Conservation (phyloP, 2,113 vertebrate genomes). For the Anser brachyrhynchus region DNA sequence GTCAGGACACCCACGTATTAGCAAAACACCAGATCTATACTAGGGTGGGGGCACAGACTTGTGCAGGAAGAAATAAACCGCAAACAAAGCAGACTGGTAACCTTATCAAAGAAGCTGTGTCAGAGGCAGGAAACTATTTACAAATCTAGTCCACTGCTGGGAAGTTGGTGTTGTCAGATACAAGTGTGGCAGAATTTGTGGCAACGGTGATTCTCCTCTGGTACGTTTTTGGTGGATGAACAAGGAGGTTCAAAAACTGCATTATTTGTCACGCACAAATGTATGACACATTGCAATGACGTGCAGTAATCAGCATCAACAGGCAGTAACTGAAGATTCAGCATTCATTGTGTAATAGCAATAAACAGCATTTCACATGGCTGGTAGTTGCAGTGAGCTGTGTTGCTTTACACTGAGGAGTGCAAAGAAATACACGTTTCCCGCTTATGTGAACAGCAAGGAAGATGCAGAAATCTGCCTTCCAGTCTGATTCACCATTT, state of each 20-base stretch:
- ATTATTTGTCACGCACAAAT: not conserved
- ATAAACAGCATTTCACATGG: not conserved
- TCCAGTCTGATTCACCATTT: not conserved
- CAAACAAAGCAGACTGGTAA: conserved; percentile 31
- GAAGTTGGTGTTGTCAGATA: not conserved
- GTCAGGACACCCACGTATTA: not conserved
- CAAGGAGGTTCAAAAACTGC: not conserved
- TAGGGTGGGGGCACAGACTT: not conserved
- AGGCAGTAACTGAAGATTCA: not conserved
- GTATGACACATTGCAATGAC: accelerated
- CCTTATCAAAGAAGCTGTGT: not conserved
- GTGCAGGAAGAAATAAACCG: conserved; percentile 34
- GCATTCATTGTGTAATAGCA: not conserved
- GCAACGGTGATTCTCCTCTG: not conserved
- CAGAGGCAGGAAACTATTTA: conserved; percentile 11
- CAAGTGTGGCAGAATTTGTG: not conserved
- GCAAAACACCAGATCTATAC: not conserved
- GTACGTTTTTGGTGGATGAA: not conserved
- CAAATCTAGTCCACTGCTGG: not conserved
- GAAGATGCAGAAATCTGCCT: not conserved
- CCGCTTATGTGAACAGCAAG: accelerated
- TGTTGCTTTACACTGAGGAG: too few relatives aligned
- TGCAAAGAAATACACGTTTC: not conserved
- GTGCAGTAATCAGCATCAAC: not conserved
- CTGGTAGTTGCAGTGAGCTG: not conserved